Conservation (phyloP, 2,888 invertebrate species). For the Chironomus riparius region DNA sequence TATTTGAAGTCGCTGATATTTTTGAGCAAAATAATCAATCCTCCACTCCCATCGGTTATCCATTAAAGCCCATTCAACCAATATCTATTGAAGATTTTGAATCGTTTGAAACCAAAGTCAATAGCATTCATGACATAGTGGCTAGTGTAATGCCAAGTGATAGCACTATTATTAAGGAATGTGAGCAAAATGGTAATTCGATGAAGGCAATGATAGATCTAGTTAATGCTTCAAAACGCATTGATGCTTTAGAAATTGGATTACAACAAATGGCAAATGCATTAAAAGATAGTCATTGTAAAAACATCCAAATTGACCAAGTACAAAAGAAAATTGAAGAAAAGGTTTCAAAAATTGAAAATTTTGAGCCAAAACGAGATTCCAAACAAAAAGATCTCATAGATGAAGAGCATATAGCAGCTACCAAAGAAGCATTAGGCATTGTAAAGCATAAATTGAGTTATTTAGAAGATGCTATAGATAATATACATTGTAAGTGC, state of each 20-base stretch:
- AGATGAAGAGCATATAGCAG: neutral
- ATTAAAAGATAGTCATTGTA: neutral
- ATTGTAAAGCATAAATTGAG: neutral
- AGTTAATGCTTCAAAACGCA: constrained; percentile 52
- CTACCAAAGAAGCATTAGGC: neutral
- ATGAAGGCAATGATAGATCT: constrained; percentile 57
- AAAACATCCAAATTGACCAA: neutral
- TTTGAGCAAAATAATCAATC: too few species aligned
- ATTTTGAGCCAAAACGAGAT: too few species aligned
- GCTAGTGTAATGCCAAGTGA: constrained; percentile 21
- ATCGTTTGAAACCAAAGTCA: constrained; percentile 9
- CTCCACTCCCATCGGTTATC: neutral
- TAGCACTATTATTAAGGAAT: constrained; percentile 13
- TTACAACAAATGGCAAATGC: constrained; percentile 48
- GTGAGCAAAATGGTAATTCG: constrained; percentile 34
- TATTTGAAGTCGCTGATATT: neutral
- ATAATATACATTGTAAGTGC: neutral
- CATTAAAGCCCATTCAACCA: constrained; percentile 22
- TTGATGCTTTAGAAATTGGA: constrained; percentile 54
- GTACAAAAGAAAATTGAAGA: neutral
- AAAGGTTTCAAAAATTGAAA: neutral
- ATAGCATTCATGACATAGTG: constrained; percentile 27
- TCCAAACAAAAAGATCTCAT: neutral
- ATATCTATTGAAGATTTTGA: constrained; percentile 28
- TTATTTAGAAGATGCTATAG: neutral